A percentile compares a stretch with the other conserved stretches of the same genome.
These are phyloP conservation scores for Carassius auratus DNA, from an alignment of 2,113 vertebrate genomes.

Conservation along the genomic window DNA sequence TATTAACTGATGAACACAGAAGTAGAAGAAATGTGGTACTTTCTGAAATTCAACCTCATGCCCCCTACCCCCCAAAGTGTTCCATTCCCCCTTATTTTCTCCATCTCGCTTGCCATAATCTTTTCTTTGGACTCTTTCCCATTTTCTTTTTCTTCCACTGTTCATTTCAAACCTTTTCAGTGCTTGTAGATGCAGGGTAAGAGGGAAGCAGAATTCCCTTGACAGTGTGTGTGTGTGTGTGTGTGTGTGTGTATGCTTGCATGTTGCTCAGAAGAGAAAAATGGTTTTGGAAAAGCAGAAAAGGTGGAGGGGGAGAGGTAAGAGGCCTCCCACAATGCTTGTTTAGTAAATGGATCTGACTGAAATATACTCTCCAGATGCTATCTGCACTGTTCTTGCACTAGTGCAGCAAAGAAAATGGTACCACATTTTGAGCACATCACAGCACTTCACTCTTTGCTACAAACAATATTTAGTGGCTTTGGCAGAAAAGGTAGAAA, in stretches of 20 bases:
- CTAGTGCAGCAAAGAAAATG: background rate
- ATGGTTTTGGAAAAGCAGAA: background rate
- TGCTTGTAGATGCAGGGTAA: background rate
- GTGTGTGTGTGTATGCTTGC: background rate
- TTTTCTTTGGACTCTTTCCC: background rate
- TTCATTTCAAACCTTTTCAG: background rate
- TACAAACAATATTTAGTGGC: background rate
- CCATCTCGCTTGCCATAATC: background rate
- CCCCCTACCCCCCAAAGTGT: background rate
- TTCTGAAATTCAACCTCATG: constrained; percentile 7
- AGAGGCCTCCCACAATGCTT: constrained; percentile 23
- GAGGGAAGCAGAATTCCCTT: background rate
- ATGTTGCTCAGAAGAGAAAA: background rate
- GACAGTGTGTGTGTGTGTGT: background rate
- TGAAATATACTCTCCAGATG: constrained; percentile 41
- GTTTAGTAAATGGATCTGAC: constrained; percentile 47
- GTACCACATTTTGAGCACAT: constrained; percentile 26
- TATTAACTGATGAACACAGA: background rate
- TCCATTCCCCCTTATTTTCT: background rate
- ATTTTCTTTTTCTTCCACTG: background rate
- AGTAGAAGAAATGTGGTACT: background rate
- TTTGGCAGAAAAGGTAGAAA: background rate
- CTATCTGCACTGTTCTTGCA: constrained; percentile 1
- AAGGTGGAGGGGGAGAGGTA: constrained; percentile 8
- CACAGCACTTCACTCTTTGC: background rate